phyloP scores from a whole-genome alignment of 30 jellyfish, hydroid and myxozoan genomes.

The Clytia hemisphaerica region DNA sequence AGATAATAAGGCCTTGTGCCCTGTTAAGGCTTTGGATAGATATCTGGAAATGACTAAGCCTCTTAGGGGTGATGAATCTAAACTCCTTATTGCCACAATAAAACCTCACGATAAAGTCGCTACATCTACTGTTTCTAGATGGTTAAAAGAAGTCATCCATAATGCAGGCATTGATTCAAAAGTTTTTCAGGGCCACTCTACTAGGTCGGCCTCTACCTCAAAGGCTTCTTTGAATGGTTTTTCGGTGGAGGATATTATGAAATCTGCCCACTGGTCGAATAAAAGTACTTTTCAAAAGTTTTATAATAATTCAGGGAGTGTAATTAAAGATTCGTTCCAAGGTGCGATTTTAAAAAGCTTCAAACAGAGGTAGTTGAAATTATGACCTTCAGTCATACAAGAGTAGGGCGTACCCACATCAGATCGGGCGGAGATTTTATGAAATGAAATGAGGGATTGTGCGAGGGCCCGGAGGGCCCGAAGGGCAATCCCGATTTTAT shows the following conservation, averaged over 20 bases:
- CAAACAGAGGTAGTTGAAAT: too few species aligned
- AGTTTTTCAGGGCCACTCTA: background rate
- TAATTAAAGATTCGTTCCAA: too few species aligned
- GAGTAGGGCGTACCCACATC: too few species aligned
- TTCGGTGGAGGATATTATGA: background rate
- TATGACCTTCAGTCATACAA: too few species aligned
- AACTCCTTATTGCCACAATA: background rate
- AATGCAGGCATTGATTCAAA: background rate
- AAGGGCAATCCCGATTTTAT: too few species aligned
- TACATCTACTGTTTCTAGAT: background rate
- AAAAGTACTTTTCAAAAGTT: background rate
- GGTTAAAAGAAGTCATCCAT: background rate
- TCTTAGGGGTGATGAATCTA: background rate
- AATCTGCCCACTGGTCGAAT: background rate
- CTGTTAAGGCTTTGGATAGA: background rate
- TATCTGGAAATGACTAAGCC: background rate
- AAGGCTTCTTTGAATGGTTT: background rate
- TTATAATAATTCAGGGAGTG: too few species aligned
- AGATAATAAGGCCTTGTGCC: background rate
- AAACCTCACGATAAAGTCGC: background rate
- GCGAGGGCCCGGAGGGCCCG: too few species aligned
- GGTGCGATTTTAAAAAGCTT: too few species aligned
- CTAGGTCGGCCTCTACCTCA: constrained; percentile 22
- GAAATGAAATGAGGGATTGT: too few species aligned
- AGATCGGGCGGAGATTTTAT: too few species aligned